These are phyloP conservation scores for Phymanthus crucifer DNA, from an alignment of 92 coral and sea anemone species.

Conservation along the genomic window DNA sequence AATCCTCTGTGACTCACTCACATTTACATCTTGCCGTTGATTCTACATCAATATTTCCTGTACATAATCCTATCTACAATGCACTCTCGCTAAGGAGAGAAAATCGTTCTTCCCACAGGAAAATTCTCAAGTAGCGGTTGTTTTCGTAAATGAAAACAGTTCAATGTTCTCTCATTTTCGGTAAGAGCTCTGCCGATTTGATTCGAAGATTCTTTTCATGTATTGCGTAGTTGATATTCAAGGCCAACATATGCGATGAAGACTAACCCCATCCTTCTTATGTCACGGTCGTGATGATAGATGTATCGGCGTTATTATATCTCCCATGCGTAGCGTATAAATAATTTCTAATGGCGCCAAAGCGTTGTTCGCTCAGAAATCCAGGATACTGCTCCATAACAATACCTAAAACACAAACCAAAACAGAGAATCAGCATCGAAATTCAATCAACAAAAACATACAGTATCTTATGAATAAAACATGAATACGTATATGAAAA, in stretches of 20 bases:
- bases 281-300: constrained; percentile 14
- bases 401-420: constrained; percentile 7
- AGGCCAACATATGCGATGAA: constrained; percentile 13
- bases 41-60: background rate
- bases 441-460: background rate
- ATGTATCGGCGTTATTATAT: background rate
- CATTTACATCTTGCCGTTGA: constrained; percentile 11
- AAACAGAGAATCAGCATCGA: background rate
- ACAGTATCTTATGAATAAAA: constrained; percentile 2
- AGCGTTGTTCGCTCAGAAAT: background rate
- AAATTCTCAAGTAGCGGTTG: background rate
- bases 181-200: constrained; percentile 16
- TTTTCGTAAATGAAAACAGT: constrained; percentile 27
- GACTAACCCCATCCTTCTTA: constrained; percentile 19
- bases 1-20: background rate
- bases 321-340: constrained; percentile 21
- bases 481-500: background rate
- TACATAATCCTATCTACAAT: background rate
- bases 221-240: background rate
- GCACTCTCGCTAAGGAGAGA: background rate
- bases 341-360: constrained; percentile 30
- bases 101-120: constrained; percentile 11
- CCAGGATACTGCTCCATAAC: background rate
- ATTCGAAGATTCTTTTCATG: constrained; percentile 26
- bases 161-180: constrained; percentile 17